Conservation (phyloP, 2,888 invertebrate species). For the Catocala nupta region DNA sequence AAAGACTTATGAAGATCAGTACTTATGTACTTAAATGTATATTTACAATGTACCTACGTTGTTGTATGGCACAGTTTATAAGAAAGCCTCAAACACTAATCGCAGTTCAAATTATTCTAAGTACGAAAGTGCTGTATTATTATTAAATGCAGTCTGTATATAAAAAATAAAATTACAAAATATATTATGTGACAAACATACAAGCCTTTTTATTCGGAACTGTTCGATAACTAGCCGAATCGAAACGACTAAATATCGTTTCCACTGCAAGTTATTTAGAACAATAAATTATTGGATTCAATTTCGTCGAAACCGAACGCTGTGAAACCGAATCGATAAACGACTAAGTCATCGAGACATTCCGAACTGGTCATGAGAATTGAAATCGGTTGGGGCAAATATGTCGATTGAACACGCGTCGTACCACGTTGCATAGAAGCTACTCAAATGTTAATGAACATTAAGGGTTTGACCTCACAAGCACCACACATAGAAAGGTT, state of each 20-base stretch:
- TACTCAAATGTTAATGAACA: too few species aligned
- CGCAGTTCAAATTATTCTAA: constrained; percentile 34
- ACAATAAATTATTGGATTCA: too few species aligned
- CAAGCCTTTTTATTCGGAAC: background rate
- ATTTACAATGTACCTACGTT: constrained; percentile 56
- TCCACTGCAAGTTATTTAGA: too few species aligned
- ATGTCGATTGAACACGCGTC: too few species aligned
- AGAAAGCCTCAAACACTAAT: constrained; percentile 33
- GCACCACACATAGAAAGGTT: too few species aligned
- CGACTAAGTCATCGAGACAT: too few species aligned
- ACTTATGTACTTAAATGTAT: constrained; percentile 44
- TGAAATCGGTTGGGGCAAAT: too few species aligned
- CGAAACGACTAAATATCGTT: constrained; percentile 1
- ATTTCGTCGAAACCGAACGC: too few species aligned
- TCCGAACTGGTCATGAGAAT: too few species aligned
- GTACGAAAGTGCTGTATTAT: constrained; percentile 42
- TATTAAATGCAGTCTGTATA: constrained; percentile 57
- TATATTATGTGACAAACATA: constrained; percentile 9
- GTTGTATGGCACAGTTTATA: constrained; percentile 41
- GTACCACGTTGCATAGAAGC: too few species aligned
- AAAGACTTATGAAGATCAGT: constrained; percentile 33
- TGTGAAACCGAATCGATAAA: too few species aligned
- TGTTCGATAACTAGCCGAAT: constrained; percentile 3
- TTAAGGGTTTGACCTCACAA: too few species aligned
- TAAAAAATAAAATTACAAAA: constrained; percentile 16